phyloP scores from a whole-genome alignment of 2,888 invertebrate species.

The Temnothorax rugatulus region DNA sequence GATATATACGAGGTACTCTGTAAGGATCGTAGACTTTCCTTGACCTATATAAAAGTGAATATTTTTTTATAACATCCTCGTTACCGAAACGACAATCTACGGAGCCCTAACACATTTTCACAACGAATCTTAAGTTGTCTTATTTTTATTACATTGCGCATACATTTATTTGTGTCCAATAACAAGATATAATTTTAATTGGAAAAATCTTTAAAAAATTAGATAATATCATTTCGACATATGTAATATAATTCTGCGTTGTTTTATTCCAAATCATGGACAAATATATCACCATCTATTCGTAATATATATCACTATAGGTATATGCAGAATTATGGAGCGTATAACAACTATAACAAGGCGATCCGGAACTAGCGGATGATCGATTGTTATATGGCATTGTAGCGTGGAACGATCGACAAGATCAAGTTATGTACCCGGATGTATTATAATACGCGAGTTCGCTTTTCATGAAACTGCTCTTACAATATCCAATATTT shows the following conservation, averaged over 20 bases:
- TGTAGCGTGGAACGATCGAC: slow-evolving; percentile 34
- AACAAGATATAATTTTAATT: neutral
- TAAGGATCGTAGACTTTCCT: neutral
- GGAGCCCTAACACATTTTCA: neutral
- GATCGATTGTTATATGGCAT: slow-evolving; percentile 48
- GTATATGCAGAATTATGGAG: slow-evolving; percentile 21
- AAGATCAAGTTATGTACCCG: slow-evolving; percentile 34
- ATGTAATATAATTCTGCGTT: neutral
- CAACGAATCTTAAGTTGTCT: neutral
- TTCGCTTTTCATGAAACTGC: neutral
- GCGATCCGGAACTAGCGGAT: slow-evolving; percentile 34
- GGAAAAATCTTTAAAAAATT: slow-evolving; percentile 8
- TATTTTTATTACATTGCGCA: neutral
- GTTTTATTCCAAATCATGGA: slow-evolving; percentile 8
- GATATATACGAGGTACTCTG: neutral
- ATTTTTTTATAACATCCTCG: neutral
- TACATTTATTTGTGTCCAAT: neutral
- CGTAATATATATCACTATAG: neutral
- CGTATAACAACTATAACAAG: slow-evolving; percentile 17
- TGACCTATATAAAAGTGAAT: neutral
- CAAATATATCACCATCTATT: slow-evolving; percentile 1
- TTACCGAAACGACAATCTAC: neutral
- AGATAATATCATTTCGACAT: neutral
- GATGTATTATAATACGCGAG: slow-evolving; percentile 1
- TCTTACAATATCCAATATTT: neutral